A percentile compares a stretch with the other conserved stretches of the same genome.
These are phyloP conservation scores for Cantharis lateralis DNA, from an alignment of 2,888 invertebrate genomes.

Conservation along the genomic window DNA sequence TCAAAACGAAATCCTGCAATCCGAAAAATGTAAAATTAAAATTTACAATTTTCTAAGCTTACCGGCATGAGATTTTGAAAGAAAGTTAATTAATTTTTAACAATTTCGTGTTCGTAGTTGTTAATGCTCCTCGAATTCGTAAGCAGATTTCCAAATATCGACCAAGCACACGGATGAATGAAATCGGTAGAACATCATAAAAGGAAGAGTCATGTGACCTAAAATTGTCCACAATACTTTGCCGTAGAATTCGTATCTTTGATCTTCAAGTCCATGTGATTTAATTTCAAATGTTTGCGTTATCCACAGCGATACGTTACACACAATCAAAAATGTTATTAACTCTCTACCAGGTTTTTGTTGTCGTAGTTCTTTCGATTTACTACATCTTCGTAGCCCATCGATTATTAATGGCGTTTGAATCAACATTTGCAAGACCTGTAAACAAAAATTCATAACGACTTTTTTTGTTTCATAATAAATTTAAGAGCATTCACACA, in stretches of 20 bases:
- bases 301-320: conserved; percentile 79
- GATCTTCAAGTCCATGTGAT: conserved; percentile 59
- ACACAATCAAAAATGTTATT: conserved; percentile 75
- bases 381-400: conserved; percentile 74
- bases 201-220: conserved; percentile 72
- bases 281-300: conserved; percentile 72
- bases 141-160: conserved; percentile 79
- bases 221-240: conserved; percentile 73
- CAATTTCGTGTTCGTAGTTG: background rate
- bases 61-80: background rate
- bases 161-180: conserved; percentile 80
- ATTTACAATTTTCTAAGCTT: background rate
- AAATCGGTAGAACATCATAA: conserved; percentile 79
- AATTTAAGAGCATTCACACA: background rate
- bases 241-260: conserved; percentile 71
- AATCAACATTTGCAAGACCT: conserved; percentile 73
- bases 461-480: background rate
- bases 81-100: background rate
- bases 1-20: background rate
- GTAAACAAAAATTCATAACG: conserved; percentile 31
- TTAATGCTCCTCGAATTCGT: conserved; percentile 57
- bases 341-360: conserved; percentile 76
- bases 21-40: background rate
- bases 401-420: conserved; percentile 78
- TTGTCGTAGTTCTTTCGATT: conserved; percentile 64